Base-by-base conservation (phyloP, 2,113 vertebrate species). In the Urocynchramus pylzowi region DNA sequence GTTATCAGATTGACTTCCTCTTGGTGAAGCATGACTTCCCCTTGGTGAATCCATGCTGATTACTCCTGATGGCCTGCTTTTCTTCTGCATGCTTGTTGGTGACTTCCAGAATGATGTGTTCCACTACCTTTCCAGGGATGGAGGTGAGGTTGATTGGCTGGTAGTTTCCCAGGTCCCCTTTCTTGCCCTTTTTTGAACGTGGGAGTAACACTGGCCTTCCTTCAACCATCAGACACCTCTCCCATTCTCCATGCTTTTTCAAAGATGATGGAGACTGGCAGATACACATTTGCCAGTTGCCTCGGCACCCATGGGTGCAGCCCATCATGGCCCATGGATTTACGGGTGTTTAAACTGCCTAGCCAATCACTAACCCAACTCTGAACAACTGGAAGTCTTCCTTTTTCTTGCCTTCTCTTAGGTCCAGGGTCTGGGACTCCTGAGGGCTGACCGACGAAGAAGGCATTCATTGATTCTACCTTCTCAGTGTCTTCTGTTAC, bases 351-450 rank as follows among this genome's bases (percentile, higher is more conserved):
- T 39, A 54, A 45, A 47, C 23, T 39, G 28, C 28, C 49, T n/a
- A 74, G n/a, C 11, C 41, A 65, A 20, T 84, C 39, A 20, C 15
- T 47, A 54, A 54, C 15, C 9, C n/a, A 64, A 56, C 23, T 27
- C 22, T 64, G 41, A 54, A 30, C n/a, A 47, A 23, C 15, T 22
- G 15, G 6, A 56, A 47, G 10, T 10, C 19, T 41, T 84, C 10
- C 19, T 74, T 47, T 47, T 19, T 64, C 41, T 64, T 24, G 59
- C 5, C 11, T 47, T 54, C 24, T 54, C 49, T 56, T 47, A 19
- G 0, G 0, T 33, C 11, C 22, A 39, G 12, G n/a, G 4, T 64
- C 28, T 39, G 23, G 10, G 28, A 39, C 28, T 84, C 28, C 39
- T 54, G 81, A 84, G 69, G 22, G 22, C 15, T 0, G 0, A 39